Percentiles rank a stretch among this genome's conserved stretches.
Evolutionary conservation across 2,888 invertebrate genomes (phyloP).

Genomic region (Odiellus spinosus): DNA sequence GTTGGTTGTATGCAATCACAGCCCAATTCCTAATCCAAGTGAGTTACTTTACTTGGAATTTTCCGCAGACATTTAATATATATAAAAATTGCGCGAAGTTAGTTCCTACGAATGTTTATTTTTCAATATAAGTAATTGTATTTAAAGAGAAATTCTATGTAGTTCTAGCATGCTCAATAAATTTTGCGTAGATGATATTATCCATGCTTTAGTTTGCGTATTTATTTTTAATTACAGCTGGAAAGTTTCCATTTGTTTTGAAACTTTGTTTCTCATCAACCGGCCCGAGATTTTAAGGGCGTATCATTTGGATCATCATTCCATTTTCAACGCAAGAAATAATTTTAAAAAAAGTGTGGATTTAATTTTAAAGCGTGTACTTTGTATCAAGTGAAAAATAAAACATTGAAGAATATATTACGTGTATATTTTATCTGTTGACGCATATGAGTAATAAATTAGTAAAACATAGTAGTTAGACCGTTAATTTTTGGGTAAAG

Average conservation of each 20-base stretch:
- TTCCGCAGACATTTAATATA: background rate
- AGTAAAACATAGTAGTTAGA: no score
- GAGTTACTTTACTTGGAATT: slow-evolving; percentile 26
- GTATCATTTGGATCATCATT: background rate
- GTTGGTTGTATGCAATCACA: slow-evolving; percentile 91
- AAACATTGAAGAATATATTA: no score
- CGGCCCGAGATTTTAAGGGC: slow-evolving; percentile 2
- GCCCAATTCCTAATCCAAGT: slow-evolving; percentile 89
- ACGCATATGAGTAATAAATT: no score
- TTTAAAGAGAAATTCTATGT: background rate
- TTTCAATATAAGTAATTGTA: background rate
- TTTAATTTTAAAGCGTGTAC: no score
- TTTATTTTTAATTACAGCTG: slow-evolving; percentile 46
- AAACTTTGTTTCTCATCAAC: slow-evolving; percentile 88
- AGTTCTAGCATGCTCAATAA: background rate
- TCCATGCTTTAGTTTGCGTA: background rate
- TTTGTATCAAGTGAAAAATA: no score
- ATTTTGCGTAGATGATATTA: background rate
- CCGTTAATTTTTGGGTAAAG: no score
- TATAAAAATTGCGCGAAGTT: background rate
- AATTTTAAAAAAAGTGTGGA: no score
- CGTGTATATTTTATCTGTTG: no score
- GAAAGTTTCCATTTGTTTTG: slow-evolving; percentile 96
- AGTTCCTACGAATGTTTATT: background rate
- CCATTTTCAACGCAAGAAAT: background rate